A percentile compares a stretch with the other conserved stretches of the same genome.
phyloP scores from a whole-genome alignment of 2,888 invertebrate genomes.

The Drosophila cyrtoloma region DNA sequence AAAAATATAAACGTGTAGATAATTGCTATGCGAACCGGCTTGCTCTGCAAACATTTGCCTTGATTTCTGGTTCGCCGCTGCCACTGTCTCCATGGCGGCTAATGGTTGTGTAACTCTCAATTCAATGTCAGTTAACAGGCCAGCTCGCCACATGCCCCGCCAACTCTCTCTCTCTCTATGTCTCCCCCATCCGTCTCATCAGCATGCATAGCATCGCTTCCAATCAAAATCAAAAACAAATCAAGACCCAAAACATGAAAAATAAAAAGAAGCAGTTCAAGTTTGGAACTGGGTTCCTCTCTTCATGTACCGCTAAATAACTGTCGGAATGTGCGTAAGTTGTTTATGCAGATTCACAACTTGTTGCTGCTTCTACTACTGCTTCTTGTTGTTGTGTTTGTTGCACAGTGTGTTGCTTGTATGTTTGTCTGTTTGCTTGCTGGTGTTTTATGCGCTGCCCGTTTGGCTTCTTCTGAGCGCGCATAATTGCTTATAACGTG shows the following conservation, averaged over 20 bases:
- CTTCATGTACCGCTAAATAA: constrained; percentile 69
- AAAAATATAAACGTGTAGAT: constrained; percentile 25
- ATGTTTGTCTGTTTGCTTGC: constrained; percentile 21
- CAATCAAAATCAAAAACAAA: constrained; percentile 70
- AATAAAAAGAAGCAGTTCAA: constrained; percentile 35
- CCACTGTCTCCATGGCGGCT: constrained; percentile 19
- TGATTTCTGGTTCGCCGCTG: constrained; percentile 57
- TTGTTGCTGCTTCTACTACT: constrained; percentile 10
- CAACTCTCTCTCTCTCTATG: background rate
- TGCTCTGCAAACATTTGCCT: constrained; percentile 66
- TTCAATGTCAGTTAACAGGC: constrained; percentile 74
- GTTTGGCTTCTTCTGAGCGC: constrained; percentile 27
- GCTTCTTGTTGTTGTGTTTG: constrained; percentile 17
- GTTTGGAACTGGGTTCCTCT: constrained; percentile 36
- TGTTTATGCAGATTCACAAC: constrained; percentile 71
- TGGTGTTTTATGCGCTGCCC: constrained; percentile 60
- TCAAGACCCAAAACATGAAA: constrained; percentile 50
- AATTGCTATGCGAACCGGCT: constrained; percentile 73
- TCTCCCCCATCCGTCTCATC: constrained; percentile 27
- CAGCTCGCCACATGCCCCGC: constrained; percentile 25
- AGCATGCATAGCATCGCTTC: constrained; percentile 61
- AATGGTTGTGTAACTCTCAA: constrained; percentile 75
- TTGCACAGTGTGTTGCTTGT: constrained; percentile 32
- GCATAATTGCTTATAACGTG: constrained; percentile 73
- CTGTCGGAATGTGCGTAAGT: constrained; percentile 66